Conservation (phyloP, 2,888 invertebrate species). For the Notocelia uddmanniana region DNA sequence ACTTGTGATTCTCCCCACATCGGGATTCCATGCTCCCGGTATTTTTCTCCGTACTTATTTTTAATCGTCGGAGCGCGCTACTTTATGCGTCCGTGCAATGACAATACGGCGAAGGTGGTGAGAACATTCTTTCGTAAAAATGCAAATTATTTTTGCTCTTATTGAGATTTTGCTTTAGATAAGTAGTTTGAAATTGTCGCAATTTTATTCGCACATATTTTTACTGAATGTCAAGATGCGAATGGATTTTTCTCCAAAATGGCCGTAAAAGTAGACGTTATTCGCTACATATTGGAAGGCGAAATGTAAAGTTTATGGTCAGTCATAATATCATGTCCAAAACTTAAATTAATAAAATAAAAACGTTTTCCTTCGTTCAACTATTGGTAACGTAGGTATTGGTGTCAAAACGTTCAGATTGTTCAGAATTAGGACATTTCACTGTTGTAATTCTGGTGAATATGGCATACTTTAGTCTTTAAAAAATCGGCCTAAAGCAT, state of each 20-base stretch:
- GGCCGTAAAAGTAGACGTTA: too few species aligned
- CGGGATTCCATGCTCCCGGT: slow-evolving; percentile 13
- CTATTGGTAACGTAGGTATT: too few species aligned
- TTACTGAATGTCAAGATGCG: not conserved
- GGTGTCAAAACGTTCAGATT: too few species aligned
- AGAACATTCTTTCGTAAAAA: slow-evolving; percentile 34
- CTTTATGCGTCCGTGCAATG: slow-evolving; percentile 36
- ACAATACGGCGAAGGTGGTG: slow-evolving; percentile 32
- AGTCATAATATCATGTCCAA: too few species aligned
- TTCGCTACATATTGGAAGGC: too few species aligned
- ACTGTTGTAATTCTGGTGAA: too few species aligned
- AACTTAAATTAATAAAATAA: too few species aligned
- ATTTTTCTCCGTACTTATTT: slow-evolving; percentile 35
- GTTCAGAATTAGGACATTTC: too few species aligned
- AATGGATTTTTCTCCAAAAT: not conserved
- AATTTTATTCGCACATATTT: not conserved
- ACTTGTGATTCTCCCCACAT: slow-evolving; percentile 24
- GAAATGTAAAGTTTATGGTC: too few species aligned
- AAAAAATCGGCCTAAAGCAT: too few species aligned
- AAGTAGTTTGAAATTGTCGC: not conserved
- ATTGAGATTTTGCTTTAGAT: slow-evolving; percentile 15
- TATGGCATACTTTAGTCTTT: too few species aligned
- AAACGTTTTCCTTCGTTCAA: too few species aligned
- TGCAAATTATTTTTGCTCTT: slow-evolving; percentile 8
- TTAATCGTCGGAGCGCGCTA: slow-evolving; percentile 31